Conservation (phyloP, 2,113 vertebrate species). For the Ammodytes dubius region DNA sequence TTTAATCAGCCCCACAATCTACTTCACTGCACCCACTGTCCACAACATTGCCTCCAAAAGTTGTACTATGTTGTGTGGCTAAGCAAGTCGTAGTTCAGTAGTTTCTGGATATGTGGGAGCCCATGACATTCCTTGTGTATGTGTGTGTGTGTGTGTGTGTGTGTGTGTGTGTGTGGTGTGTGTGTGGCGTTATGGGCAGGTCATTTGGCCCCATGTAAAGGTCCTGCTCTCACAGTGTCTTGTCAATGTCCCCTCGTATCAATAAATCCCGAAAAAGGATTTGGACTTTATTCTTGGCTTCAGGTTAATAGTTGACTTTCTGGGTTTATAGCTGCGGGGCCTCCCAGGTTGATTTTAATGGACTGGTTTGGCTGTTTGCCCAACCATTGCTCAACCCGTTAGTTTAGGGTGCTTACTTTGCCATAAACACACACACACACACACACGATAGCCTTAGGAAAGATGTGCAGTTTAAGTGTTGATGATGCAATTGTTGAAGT, state of each 20-base stretch:
- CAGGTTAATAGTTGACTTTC: conserved; percentile 47
- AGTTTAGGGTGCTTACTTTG: conserved; percentile 29
- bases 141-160: conserved; percentile 12
- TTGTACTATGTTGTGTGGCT: conserved; percentile 20
- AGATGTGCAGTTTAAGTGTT: background rate
- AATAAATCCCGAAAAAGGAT: conserved; percentile 44
- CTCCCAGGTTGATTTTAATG: conserved; percentile 57
- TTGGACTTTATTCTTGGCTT: conserved; percentile 36
- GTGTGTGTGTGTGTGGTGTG: background rate
- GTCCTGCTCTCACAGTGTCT: conserved; percentile 23
- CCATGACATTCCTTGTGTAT: background rate
- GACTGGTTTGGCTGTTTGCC: conserved; percentile 37
- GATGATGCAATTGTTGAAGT: background rate
- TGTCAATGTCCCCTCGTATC: conserved; percentile 14
- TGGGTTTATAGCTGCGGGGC: conserved; percentile 40
- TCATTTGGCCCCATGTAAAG: conserved; percentile 26
- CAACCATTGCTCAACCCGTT: conserved; percentile 38
- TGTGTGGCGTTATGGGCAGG: conserved; percentile 8
- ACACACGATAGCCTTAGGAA: conserved; percentile 24
- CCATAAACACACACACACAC: background rate
- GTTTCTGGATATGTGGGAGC: conserved; percentile 9
- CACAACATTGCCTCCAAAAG: conserved; percentile 20
- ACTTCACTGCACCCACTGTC: conserved; percentile 35
- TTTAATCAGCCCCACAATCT: conserved; percentile 27
- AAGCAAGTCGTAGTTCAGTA: background rate